Percentiles rank a stretch among this genome's conserved stretches.
Conservation (phyloP, 2,113 vertebrate species). For the Illadopsis cleaveri region DNA sequence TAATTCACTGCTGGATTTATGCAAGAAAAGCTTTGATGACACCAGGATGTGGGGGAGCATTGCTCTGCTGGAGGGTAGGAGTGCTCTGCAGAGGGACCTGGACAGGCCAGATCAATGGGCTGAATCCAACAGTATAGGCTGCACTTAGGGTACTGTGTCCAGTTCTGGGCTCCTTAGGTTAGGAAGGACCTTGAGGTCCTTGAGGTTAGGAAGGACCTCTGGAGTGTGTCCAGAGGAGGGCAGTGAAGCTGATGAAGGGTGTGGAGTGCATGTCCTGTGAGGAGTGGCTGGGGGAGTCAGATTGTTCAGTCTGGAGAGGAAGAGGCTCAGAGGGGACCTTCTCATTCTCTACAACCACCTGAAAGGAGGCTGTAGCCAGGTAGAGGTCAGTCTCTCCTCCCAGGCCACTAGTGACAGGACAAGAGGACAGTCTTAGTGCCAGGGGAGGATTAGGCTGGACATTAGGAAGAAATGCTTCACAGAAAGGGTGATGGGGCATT, state of each 20-base stretch:
- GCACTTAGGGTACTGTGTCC: neutral
- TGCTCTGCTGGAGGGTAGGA: neutral
- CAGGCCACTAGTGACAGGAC: neutral
- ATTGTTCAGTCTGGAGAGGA: neutral
- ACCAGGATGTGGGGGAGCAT: neutral
- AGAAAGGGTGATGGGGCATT: neutral
- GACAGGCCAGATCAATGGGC: neutral
- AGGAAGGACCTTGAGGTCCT: neutral
- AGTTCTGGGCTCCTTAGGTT: neutral
- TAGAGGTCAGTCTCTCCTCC: rapidly evolving
- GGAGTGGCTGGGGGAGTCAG: neutral
- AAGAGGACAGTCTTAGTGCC: neutral
- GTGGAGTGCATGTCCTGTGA: neutral
- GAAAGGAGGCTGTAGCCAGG: neutral
- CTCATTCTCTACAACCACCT: no score
- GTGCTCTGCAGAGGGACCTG: neutral
- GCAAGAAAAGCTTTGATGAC: neutral
- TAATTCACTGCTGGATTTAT: neutral
- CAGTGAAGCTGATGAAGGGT: neutral
- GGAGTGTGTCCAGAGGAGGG: neutral
- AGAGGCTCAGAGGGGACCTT: neutral
- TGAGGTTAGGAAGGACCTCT: neutral
- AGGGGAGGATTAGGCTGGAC: neutral
- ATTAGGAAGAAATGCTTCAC: neutral
- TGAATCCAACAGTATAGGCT: rapidly evolving